These are phyloP conservation scores for Elachura formosa DNA, from an alignment of 2,113 vertebrate genomes.

Conservation along the genomic window DNA sequence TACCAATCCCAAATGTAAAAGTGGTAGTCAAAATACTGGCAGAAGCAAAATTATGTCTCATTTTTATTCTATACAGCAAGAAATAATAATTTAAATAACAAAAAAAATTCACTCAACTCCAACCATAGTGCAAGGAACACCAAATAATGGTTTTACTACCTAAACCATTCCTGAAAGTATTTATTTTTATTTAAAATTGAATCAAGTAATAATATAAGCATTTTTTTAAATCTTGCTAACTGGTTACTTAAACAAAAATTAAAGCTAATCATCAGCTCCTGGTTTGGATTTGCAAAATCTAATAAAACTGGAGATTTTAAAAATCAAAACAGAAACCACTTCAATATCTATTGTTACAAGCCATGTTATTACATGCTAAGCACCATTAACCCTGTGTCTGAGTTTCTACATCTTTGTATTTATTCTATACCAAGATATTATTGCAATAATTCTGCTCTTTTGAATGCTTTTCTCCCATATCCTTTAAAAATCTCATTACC, in stretches of 20 bases:
- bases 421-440: background rate
- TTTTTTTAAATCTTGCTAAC: background rate
- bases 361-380: background rate
- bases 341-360: background rate
- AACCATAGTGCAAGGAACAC: background rate
- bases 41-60: background rate
- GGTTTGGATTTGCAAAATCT: background rate
- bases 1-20: background rate
- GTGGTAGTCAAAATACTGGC: background rate
- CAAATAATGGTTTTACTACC: background rate
- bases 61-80: background rate
- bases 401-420: background rate
- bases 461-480: background rate
- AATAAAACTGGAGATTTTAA: background rate
- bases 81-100: background rate
- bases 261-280: background rate
- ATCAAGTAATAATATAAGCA: background rate
- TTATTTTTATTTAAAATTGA: background rate
- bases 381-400: background rate
- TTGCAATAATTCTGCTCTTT: background rate
- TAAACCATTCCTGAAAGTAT: background rate
- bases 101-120: background rate
- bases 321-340: background rate
- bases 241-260: background rate
- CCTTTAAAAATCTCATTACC: background rate